A percentile compares a stretch with the other conserved stretches of the same genome.
phyloP scores from a whole-genome alignment of 2,797 vertebrate genomes.

The Argya squamiceps region DNA sequence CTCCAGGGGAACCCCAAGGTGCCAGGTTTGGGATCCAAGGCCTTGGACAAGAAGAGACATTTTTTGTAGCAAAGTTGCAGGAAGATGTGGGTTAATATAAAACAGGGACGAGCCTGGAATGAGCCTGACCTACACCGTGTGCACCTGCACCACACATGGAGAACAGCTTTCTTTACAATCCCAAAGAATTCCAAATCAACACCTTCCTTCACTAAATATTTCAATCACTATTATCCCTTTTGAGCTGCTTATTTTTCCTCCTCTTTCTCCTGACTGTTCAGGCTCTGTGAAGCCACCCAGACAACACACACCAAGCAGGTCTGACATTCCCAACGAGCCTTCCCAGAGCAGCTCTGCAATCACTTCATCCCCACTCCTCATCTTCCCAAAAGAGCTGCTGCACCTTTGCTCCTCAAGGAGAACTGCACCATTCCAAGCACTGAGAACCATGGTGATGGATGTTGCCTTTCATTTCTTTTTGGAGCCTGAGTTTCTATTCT shows the following conservation, averaged over 20 bases:
- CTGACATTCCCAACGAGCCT: background rate
- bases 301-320: accelerated
- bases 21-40: background rate
- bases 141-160: accelerated
- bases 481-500: conserved; percentile 13
- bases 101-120: background rate
- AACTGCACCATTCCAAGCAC: background rate
- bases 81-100: background rate
- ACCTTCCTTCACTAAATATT: background rate
- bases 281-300: background rate
- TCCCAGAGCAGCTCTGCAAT: background rate
- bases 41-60: background rate
- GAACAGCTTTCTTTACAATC: background rate
- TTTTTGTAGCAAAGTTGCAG: background rate
- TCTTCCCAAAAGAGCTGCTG: background rate
- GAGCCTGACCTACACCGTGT: background rate
- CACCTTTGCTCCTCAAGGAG: background rate
- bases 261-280: background rate
- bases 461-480: background rate
- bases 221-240: background rate
- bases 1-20: accelerated
- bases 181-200: background rate
- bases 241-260: background rate
- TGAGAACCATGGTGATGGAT: background rate
- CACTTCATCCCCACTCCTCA: background rate